phyloP scores from a whole-genome alignment of 2,888 invertebrate species.

The Trichogramma evanescens region DNA sequence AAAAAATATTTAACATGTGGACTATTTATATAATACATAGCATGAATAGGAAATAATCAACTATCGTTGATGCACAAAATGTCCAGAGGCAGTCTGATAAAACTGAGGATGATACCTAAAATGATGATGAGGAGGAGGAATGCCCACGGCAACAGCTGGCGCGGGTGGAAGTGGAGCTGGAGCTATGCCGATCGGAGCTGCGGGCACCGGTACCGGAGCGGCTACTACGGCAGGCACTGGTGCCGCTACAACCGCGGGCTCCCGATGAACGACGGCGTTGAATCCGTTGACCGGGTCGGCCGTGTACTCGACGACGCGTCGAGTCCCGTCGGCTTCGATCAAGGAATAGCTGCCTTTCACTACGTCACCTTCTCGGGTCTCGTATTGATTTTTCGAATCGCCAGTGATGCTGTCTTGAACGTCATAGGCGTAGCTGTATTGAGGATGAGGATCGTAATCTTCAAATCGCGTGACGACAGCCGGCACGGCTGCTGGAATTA shows the following conservation, averaged over 20 bases:
- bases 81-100: too few species aligned
- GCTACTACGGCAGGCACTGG: constrained; percentile 20
- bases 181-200: background rate
- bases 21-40: too few species aligned
- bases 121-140: background rate
- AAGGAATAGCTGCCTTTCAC: constrained; percentile 37
- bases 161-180: background rate
- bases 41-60: too few species aligned
- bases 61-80: too few species aligned
- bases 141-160: background rate
- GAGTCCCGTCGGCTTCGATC: constrained; percentile 35
- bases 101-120: too few species aligned
- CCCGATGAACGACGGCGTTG: constrained; percentile 40
- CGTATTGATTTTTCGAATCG: constrained; percentile 26
- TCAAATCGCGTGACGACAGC: constrained; percentile 27
- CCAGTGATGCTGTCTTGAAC: constrained; percentile 26
- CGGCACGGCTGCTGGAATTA: constrained; percentile 30
- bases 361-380: constrained; percentile 32
- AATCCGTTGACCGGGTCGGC: constrained; percentile 39
- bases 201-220: constrained; percentile 15
- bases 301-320: constrained; percentile 34
- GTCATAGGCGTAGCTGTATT: constrained; percentile 29
- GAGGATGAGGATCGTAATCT: constrained; percentile 28
- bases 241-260: constrained; percentile 31
- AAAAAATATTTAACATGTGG: too few species aligned